Conservation (phyloP, 1,140 invertebrate genomes). For the Branchinecta lynchi region DNA sequence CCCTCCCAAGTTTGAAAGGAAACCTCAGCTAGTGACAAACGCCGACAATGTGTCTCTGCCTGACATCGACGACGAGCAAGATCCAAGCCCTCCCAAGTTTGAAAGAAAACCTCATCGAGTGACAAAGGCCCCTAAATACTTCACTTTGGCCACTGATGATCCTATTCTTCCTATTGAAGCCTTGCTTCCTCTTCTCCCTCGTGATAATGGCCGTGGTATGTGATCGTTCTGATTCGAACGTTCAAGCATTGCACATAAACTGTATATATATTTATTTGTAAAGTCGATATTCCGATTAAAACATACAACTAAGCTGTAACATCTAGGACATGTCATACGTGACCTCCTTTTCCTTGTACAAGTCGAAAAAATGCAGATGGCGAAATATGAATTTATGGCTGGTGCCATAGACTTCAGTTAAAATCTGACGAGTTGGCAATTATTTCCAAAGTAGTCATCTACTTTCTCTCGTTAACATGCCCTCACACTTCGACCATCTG, state of each 20-base stretch:
- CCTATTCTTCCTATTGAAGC: conserved; percentile 19
- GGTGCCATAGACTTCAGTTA: neutral
- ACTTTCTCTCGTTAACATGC: neutral
- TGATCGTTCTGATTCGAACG: neutral
- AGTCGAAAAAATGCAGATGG: neutral
- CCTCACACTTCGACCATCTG: neutral
- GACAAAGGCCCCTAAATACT: neutral
- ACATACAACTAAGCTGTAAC: no score
- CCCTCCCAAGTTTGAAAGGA: no score
- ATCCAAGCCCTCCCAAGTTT: no score
- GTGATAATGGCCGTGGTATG: conserved; percentile 16
- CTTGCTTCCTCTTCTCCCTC: conserved; percentile 7
- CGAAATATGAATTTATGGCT: conserved; percentile 4
- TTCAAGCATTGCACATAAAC: neutral
- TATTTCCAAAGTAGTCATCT: neutral
- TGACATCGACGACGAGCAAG: no score
- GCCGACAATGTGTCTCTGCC: no score
- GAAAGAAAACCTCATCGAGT: neutral
- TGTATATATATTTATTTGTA: conserved; percentile 12
- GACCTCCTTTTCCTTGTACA: neutral
- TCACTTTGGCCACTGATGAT: conserved; percentile 17
- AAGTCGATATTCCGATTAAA: neutral
- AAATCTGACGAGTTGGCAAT: neutral
- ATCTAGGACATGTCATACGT: no score
- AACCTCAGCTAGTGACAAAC: no score